Evolutionary conservation across 2,888 invertebrate genomes (phyloP).

Genomic region (Limnephilus auricula): DNA sequence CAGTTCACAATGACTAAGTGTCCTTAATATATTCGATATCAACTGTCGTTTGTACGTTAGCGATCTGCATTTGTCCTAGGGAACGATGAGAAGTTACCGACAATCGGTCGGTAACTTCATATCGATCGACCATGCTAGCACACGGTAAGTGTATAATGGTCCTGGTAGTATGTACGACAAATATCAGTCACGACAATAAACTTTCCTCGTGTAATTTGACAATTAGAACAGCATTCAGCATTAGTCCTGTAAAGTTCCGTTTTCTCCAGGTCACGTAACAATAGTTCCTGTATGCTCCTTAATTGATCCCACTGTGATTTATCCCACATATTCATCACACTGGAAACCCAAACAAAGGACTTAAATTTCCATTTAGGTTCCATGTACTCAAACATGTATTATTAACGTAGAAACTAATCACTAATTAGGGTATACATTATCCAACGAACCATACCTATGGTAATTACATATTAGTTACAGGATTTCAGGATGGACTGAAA

Average conservation of each 20-base stretch:
- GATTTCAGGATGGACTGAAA: not conserved
- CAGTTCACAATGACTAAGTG: too few species aligned
- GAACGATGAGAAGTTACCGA: too few species aligned
- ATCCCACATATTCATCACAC: not conserved
- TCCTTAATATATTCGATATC: too few species aligned
- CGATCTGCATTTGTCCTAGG: too few species aligned
- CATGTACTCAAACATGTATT: not conserved
- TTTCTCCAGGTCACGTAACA: not conserved
- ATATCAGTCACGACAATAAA: not conserved
- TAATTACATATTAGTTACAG: not conserved
- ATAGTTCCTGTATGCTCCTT: not conserved
- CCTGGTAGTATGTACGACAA: too few species aligned
- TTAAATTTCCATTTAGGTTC: not conserved
- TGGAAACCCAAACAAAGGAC: not conserved
- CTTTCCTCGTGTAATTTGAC: not conserved
- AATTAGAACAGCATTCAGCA: not conserved
- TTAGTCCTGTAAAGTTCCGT: not conserved
- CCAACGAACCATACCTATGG: not conserved
- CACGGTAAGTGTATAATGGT: too few species aligned
- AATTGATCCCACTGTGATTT: not conserved
- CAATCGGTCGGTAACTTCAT: too few species aligned
- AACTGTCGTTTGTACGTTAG: too few species aligned
- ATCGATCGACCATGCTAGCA: too few species aligned
- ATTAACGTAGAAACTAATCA: not conserved
- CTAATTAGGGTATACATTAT: not conserved